phyloP scores from a whole-genome alignment of 2,113 vertebrate genomes.

The Pelecanus crispus region DNA sequence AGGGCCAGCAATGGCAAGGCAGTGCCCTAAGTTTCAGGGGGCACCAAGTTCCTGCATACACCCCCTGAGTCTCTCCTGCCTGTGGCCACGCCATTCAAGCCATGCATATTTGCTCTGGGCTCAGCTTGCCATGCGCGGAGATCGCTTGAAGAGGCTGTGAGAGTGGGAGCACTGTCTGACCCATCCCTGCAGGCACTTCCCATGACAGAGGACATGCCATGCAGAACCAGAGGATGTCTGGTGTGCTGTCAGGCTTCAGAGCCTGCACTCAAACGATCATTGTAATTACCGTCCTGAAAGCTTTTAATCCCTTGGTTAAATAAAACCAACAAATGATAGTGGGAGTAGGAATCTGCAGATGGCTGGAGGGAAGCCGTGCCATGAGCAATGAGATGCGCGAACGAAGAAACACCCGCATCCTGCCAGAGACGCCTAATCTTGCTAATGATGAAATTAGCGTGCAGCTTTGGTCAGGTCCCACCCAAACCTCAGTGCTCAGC shows the following conservation, averaged over 20 bases:
- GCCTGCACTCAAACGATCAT: neutral
- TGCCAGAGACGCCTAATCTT: neutral
- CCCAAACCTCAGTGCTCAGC: neutral
- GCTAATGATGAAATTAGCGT: neutral
- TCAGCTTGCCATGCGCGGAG: neutral
- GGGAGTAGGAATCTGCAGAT: neutral
- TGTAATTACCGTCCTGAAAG: conserved; percentile 29
- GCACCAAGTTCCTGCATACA: neutral
- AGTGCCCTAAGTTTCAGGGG: neutral
- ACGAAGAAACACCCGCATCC: neutral
- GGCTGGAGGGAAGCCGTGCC: neutral
- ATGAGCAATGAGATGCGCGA: neutral
- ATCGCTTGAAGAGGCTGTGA: neutral
- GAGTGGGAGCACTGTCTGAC: neutral
- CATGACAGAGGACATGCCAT: neutral
- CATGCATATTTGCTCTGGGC: neutral
- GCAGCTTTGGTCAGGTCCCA: neutral
- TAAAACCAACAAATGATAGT: neutral
- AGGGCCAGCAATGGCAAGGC: rapidly evolving
- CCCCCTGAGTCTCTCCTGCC: neutral
- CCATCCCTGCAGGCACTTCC: neutral
- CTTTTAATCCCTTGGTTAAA: conserved; percentile 33
- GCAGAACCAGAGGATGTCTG: neutral
- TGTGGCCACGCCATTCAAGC: rapidly evolving
- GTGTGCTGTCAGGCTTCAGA: neutral